A percentile compares a stretch with the other conserved stretches of the same genome.
phyloP scores from a whole-genome alignment of 2,797 vertebrate species.

The Characodon lateralis region DNA sequence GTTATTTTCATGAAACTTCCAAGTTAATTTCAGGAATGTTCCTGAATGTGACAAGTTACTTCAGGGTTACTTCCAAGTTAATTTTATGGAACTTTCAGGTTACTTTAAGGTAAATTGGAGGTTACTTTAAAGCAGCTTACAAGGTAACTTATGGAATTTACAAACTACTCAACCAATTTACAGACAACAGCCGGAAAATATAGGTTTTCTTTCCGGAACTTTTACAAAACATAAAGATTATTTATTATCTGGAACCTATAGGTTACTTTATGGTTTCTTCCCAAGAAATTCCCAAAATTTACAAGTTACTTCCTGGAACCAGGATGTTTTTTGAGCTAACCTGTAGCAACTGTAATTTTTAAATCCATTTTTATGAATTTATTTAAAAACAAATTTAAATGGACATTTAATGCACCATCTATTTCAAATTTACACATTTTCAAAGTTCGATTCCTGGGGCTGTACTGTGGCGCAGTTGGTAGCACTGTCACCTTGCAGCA shows the following conservation, averaged over 20 bases:
- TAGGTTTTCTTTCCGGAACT: too few relatives aligned
- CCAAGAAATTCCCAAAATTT: background rate
- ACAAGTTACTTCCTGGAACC: background rate
- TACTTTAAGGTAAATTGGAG: too few relatives aligned
- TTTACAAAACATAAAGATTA: too few relatives aligned
- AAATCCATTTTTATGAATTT: background rate
- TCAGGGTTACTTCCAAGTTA: background rate
- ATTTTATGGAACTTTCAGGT: too few relatives aligned
- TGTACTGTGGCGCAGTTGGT: too few relatives aligned
- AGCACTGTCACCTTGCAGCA: too few relatives aligned
- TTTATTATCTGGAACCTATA: too few relatives aligned
- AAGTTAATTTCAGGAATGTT: background rate
- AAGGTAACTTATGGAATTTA: background rate
- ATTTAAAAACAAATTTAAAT: background rate
- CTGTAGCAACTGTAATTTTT: background rate
- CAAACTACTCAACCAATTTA: too few relatives aligned
- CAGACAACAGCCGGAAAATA: too few relatives aligned
- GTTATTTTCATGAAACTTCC: background rate
- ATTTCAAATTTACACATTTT: background rate
- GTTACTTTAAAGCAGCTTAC: background rate
- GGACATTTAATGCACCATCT: background rate
- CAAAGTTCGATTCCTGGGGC: background rate
- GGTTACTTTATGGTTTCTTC: background rate
- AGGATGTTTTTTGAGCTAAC: background rate
- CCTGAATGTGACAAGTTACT: too few relatives aligned